Base-by-base conservation (phyloP, 2,113 vertebrate species). In the Leuciscus idus region DNA sequence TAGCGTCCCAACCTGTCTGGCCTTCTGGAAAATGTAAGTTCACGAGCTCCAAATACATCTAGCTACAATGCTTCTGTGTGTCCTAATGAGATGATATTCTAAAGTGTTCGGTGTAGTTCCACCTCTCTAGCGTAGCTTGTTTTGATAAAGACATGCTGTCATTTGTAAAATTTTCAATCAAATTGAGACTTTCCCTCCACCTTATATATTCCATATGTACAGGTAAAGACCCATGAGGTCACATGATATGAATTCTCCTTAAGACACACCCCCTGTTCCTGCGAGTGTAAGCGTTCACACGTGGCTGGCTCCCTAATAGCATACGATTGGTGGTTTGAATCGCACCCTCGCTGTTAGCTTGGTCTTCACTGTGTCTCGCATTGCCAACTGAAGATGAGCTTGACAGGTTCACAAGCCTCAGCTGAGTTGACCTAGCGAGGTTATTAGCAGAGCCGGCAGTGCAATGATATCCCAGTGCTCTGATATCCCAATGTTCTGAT, bases 11-110 rank as follows among this genome's bases (percentile, higher is more conserved):
- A 95, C 94, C 93, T 98, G 97, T 95, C 93, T 99, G 95, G 92
- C 96, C 93, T 93, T 92, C 95, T 99, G 98, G 98, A 99, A 96
- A 95, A 98, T 99, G 98, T 99, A 95, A 98, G 97, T 91, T 11
- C n/a, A 73, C 0, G 39, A 46, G 70, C 70, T 73, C 72, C 23
- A 74, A 46, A 48, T 28, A 48, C 12, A 75, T 75, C n/a, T 15
- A 48, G 43, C 43, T 75, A 28, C 28, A 48, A 6, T 75, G 39
- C 43, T 26, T 74, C 39, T 26, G 72, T 73, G 15, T 72, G 39
- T 46, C 39, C 72, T 0, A 15, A 74, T 74, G 72, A 74, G 72
- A 74, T 48, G 36, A 73, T 26, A 1, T 1, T 46, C 15, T 70
- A 10, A 19, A 70, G 10, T 6, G 4, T 68, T 19, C 4, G 33